phyloP scores from a whole-genome alignment of 2,113 vertebrate species.

The Columba livia region DNA sequence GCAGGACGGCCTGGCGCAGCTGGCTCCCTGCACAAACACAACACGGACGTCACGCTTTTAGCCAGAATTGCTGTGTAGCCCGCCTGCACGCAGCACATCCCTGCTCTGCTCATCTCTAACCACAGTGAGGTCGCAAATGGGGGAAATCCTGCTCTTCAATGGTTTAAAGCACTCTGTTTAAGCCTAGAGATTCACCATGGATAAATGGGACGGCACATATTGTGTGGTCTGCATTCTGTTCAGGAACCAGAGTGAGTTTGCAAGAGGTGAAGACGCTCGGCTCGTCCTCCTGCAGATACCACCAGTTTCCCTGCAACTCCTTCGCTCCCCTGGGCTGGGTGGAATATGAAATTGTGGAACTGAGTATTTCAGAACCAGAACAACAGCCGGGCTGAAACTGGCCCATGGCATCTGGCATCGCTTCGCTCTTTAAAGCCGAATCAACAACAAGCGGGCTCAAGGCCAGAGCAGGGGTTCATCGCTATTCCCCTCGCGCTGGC shows the following conservation, averaged over 20 bases:
- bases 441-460: not conserved
- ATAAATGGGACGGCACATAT: rapidly evolving
- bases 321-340: not conserved
- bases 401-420: not conserved
- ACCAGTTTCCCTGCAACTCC: not conserved
- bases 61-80: not conserved
- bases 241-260: not conserved
- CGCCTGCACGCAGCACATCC: rapidly evolving
- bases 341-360: not conserved
- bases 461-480: not conserved
- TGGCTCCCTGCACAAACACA: conserved; percentile 71
- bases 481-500: not conserved
- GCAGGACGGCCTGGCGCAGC: conserved; percentile 81
- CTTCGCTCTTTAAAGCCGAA: not conserved
- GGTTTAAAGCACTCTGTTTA: not conserved
- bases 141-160: not conserved
- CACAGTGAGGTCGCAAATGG: rapidly evolving
- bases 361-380: not conserved
- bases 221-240: rapidly evolving
- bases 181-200: not conserved
- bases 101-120: not conserved
- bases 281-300: not conserved
- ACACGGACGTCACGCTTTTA: not conserved
- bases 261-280: too few relatives aligned
- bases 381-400: not conserved